Conservation (phyloP, 2,888 invertebrate species). For the Lasioglossum vierecki region DNA sequence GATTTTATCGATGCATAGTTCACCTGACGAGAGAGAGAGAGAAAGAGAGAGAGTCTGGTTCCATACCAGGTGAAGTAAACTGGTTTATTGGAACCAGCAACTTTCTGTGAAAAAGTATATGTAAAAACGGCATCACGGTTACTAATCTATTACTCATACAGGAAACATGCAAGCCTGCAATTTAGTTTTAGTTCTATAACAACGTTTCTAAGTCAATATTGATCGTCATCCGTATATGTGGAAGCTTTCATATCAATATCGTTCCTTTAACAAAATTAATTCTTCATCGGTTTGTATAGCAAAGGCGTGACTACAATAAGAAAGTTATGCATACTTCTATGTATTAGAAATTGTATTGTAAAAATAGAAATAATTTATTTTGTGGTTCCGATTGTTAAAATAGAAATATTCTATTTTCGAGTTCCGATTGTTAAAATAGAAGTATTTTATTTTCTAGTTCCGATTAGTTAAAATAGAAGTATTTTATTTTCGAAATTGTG, state of each 20-base stretch:
- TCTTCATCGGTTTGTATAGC: not conserved
- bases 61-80: constrained; percentile 29
- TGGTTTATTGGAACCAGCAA: constrained; percentile 50
- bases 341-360: too few species aligned
- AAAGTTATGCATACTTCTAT: too few species aligned
- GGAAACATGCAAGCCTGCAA: constrained; percentile 20
- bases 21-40: constrained; percentile 25
- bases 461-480: too few species aligned
- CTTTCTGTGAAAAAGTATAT: constrained; percentile 39
- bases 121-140: constrained; percentile 21
- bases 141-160: constrained; percentile 22
- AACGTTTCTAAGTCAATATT: not conserved
- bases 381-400: too few species aligned
- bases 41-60: not conserved
- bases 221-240: not conserved
- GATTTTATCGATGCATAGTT: constrained; percentile 4
- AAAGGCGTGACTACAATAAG: too few species aligned
- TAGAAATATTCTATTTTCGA: too few species aligned
- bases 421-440: too few species aligned
- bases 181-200: constrained; percentile 23
- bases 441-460: too few species aligned
- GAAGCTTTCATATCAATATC: not conserved
- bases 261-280: not conserved
- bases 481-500: too few species aligned
- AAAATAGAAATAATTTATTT: too few species aligned